Evolutionary conservation across 2,797 vertebrate species (phyloP).

Genomic region (Clamator glandarius): DNA sequence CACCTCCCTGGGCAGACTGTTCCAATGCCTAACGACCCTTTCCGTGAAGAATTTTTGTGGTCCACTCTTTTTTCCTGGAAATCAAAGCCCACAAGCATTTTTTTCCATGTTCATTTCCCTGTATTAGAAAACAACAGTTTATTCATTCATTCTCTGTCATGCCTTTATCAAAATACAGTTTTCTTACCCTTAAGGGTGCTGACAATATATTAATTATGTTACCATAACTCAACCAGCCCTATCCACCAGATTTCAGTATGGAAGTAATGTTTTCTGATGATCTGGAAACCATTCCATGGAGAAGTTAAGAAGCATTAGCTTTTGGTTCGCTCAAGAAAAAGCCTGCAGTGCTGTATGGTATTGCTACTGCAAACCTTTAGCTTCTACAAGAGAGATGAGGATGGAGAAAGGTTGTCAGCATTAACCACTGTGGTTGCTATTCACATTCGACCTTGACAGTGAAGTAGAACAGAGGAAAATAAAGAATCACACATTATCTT

Average conservation of each 20-base stretch:
- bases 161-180: background rate
- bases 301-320: background rate
- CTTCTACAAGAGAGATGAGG: background rate
- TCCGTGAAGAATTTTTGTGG: too few relatives aligned
- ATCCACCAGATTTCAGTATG: background rate
- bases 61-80: background rate
- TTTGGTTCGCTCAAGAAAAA: background rate
- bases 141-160: background rate
- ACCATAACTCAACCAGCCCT: background rate
- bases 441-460: constrained; percentile 2
- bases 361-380: background rate
- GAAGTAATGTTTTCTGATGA: background rate
- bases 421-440: background rate
- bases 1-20: too few relatives aligned
- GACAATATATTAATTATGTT: background rate
- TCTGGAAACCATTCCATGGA: background rate
- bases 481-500: background rate
- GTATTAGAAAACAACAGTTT: background rate
- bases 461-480: background rate
- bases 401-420: background rate
- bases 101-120: background rate
- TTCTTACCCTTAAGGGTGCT: background rate
- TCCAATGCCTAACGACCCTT: too few relatives aligned
- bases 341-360: background rate
- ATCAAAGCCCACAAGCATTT: background rate